Base-by-base conservation (phyloP, 2,888 invertebrate genomes). In the Calameuta pallipes region DNA sequence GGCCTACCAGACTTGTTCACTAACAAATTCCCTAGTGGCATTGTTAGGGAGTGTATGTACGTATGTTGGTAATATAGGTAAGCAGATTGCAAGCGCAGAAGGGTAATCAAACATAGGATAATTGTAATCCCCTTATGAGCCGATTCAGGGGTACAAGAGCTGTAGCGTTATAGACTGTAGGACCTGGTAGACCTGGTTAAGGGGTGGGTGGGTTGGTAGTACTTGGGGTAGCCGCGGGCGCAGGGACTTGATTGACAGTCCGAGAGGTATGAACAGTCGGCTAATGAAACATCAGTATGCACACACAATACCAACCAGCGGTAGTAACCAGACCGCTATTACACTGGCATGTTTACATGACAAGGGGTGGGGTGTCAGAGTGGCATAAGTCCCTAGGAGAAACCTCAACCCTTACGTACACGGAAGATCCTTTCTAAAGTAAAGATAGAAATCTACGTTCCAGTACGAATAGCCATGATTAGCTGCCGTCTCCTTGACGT, bases 261-360 rank as follows among this genome's bases (percentile, higher is more conserved):
- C 83, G 85, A 86, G 85, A 83, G 82, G 85, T 84, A 89, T 85
- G 88, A 90, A 87, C 89, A 87, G 88, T 89, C 85, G 86, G 86
- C 89, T 90, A 90, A 90, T 90, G 90, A 90, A 90, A 90, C 90
- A 89, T 90, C 89, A 89, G 90, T 89, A 88, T 90, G 88, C 88
- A 87, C 85, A 87, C 86, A 89, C 87, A 89, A 84, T 85, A 82
- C 82, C 81, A 76, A 75, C 79, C 75, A 77, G 80, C 79, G 80
- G 80, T 82, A 56, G 56, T 56, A 56, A 56, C 56, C 85, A 83
- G 79, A 82, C 85, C 85, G 83, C 87, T 87, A 89, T 86, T 89
- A 86, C 85, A 86, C 83, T 80, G 77, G 79, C 83, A 82, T 84
- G 84, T 86, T 86, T 86, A 36, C 36, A 74, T 23, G 74, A 9